Base-by-base conservation (phyloP, 1,140 invertebrate genomes). In the Papilio machaon region DNA sequence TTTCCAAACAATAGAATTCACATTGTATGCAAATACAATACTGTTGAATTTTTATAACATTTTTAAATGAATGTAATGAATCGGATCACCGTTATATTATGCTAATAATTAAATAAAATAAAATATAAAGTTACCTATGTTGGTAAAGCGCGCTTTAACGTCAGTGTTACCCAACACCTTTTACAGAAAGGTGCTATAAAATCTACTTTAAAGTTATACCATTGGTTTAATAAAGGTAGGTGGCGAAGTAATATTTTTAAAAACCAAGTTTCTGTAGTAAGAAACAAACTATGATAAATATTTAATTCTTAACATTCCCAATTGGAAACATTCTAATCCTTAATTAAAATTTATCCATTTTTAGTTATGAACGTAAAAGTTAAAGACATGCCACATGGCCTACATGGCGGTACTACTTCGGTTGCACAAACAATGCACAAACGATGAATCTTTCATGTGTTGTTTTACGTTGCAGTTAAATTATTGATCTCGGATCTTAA, bases 21-120 rank as follows among this genome's bases (percentile, higher is more conserved):
- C 54, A 58, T 58, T 58, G 54, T 54, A 83, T 73, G 52, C 47
- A 54, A 81, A 81, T 64, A 17, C 17, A 54, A 5, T 17, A 4
- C 30, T 35, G 35, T 35, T 70, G 30, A 17, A 35, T 30, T 64
- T 23, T 64, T 43, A 43, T 43, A 43, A 43, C 4, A 6, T 43
- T 23, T 64, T 11, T 13, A 30, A 58, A 64, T 30, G 11, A 30
- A 64, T 64, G 30, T 3, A 70, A 70, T 35, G 19, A 30, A 70
- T 70, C 13, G 23, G 35, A 70, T 5, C 10, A 17, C 30, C 10
- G 30, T 35, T 58, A 58, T 19, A 6, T 43, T 54, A 64, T 23
- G 10, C 30, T 11, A 64, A 64, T 64, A 67, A 35, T 70, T 70
- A 35, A 35, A 64, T 13, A 11, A 64, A 23, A 35, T 35, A 10